These are phyloP conservation scores for Coendou prehensilis DNA, from an alignment of 2,797 vertebrate species.

Conservation along the genomic window DNA sequence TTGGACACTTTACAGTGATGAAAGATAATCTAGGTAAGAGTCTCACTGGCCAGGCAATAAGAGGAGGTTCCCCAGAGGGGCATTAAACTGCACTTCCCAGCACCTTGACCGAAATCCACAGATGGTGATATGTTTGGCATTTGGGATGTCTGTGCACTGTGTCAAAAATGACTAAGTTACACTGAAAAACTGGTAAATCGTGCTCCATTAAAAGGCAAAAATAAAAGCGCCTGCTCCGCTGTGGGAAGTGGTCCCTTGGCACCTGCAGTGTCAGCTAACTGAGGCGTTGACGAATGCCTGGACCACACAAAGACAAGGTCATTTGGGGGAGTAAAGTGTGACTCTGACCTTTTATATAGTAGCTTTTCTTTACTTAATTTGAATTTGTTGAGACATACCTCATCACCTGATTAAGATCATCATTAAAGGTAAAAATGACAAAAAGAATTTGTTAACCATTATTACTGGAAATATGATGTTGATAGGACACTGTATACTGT, in stretches of 20 bases:
- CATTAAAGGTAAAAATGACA: background rate
- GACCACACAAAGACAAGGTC: background rate
- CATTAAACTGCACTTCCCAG: background rate
- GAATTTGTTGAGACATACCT: slow-evolving; percentile 11
- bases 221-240: background rate
- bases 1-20: background rate
- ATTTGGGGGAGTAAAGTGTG: background rate
- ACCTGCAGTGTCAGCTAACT: background rate
- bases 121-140: background rate
- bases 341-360: background rate
- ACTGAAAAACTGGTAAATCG: background rate
- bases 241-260: background rate
- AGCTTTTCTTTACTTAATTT: slow-evolving; percentile 49
- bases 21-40: background rate
- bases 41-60: background rate
- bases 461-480: slow-evolving; percentile 1
- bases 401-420: slow-evolving; percentile 27
- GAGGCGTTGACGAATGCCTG: background rate
- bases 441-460: slow-evolving; percentile 23
- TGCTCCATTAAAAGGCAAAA: background rate
- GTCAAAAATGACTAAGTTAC: background rate
- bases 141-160: background rate
- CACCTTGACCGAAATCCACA: background rate
- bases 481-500: background rate
- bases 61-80: background rate